Evolutionary conservation across 2,113 vertebrate genomes (phyloP), one percentile per base, ranked within the genome.

Genomic region (Bubalus kerabau): DNA sequence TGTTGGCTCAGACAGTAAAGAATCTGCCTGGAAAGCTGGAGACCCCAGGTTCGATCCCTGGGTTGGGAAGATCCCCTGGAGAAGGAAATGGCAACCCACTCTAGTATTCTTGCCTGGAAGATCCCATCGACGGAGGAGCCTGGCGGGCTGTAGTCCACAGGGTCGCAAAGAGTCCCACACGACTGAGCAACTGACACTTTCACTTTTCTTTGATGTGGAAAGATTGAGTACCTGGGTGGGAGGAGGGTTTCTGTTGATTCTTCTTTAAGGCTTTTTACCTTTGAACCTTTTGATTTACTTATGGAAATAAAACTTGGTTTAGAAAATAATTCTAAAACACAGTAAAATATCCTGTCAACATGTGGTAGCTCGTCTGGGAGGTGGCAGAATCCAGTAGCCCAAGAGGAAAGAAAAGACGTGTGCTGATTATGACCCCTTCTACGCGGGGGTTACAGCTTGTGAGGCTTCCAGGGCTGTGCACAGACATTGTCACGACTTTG

Each of bases 361-460:
- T 6, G 12, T 2, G 28, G 23, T 9, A 5, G 2, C 24, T 50
- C 1, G 0, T 36, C 50, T 23, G 5, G 24, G 81, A 60, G 40
- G 12, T 2, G 3, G 54, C 30, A 26, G 36, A 28, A 15, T 46
- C 52, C 14, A 15, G 19, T 0, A 40, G 32, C 59, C 40, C 30
- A 6, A 46, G 36, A 40, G 48, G 81, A 78, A 12, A 91, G 74
- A 43, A 12, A 8, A 26, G 40, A 17, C 0, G 0, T 0, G 0
- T n/a, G 57, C 57, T 15, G 57, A 59, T 6, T 52, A 4, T 19
- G 24, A 17, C 30, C 23, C 67, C 4, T 86, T n/a, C 56, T 48
- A 1, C 1, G 30, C 10, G 14, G 19, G 26, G 7, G 9, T 17
- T 84, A n/a, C 17, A 1, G 30, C 21, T 52, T 8, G 0, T 13